Evolutionary conservation across 2,888 invertebrate species (phyloP), one percentile per base, ranked within the genome.

Genomic region (Galeruca laticollis): DNA sequence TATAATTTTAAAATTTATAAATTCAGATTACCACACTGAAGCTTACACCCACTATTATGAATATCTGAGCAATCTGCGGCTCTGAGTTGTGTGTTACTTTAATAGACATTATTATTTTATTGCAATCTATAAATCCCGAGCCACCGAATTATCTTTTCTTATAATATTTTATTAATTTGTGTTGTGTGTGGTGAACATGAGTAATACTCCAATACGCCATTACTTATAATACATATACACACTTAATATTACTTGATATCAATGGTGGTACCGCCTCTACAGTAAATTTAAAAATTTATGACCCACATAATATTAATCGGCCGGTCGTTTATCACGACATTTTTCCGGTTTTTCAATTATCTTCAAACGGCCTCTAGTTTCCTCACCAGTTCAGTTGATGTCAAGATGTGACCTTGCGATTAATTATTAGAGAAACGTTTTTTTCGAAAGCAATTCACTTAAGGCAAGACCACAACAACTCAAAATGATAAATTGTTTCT

Each of bases 311-410:
- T 65, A 69, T 52, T 54, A 47, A 66, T 21, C 49, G 49, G 63
- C 33, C 54, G 61, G 59, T 63, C 68, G 60, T 71, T 63, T 71
- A 71, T 68, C 70, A 67, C 67, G 21, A 61, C 59, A 68, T 71
- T 68, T 71, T 71, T 69, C 56, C 60, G 18, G 68, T 62, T 67
- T 71, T 71, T 68, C 70, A 71, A 71, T 63, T 71, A 71, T 64
- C 26, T 54, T 31, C 59, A 33, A 63, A 54, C 57, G 70, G 57
- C 70, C 70, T 70, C 66, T 66, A 35, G 49, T 26, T 52, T 54
- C 11, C 52, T 18, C 54, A 63, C 54, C 63, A 54, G 56, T 63
- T 56, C 26, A 40, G 31, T 59, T 60, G 60, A 31, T 69, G 69
- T 69, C 69, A 63, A 51, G 64, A 49, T 15, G 15, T 61, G 61